Evolutionary conservation across 1,140 invertebrate species (phyloP), one percentile per base, ranked within the genome.

Genomic region (Luehdorfia chinensis): DNA sequence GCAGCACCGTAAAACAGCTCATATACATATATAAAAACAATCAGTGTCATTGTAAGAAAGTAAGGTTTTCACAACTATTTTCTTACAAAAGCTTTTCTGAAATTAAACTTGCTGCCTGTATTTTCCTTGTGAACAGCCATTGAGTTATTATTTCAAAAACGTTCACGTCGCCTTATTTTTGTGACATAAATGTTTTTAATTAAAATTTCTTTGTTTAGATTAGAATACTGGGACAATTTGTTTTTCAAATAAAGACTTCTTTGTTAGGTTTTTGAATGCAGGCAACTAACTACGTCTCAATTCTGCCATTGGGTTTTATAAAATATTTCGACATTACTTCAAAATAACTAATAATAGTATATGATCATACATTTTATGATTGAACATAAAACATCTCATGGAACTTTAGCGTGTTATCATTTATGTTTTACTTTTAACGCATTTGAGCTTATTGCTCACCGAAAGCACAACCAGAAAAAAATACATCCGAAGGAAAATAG

Each of bases 181-280:
- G 25, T 30, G 39, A 43, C 25, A 43, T 43, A 30, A 43, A 43
- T 43, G 5, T 30, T 43, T 43, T 43, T 43, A 43, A 43, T 43
- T 43, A 43, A 43, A 43, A 43, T 30, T 43, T 43, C 39, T 43
- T 43, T 30, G 39, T 41, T 11, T 27, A 27, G 12, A 41, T 13
- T 1, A 41, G 13, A 41, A 25, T 21, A 41, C 21, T 41, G 36
- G 36, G n/a, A 41, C 13, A 8, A 9, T 41, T 41, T 21, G 21
- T 25, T 21, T 27, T 39, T 41, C 9, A 27, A 27, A 27, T 39
- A 39, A 25, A 14, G 25, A 25, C 9, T 41, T 25, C 36, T 41
- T 41, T 27, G 36, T 37, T 25, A 4, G 11, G 19, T 14, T 25
- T 41, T 4, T 41, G 8, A n/a, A n/a, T n/a, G n/a, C n/a, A n/a